Evolutionary conservation across 2,113 vertebrate genomes (phyloP), one percentile per base, ranked within the genome.

Genomic region (Piliocolobus tephrosceles): DNA sequence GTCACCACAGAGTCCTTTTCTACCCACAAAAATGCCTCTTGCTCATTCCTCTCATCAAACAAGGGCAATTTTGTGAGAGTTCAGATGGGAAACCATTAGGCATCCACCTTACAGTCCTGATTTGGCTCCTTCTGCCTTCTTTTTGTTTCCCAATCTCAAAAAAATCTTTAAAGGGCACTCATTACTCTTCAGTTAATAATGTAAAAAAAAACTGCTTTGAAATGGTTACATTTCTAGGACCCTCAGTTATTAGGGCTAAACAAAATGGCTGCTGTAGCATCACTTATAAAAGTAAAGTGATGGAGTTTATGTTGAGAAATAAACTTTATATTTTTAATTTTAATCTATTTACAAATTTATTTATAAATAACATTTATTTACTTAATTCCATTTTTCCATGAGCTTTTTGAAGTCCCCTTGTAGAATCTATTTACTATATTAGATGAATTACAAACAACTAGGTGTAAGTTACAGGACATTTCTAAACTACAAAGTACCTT

Each of bases 391-490:
- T 7, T 68, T 68, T 68, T 68, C 66, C 66, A 68, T 35, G 32
- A 68, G 32, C 66, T 68, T 68, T 68, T n/a, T 68, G 32, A 68
- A 68, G 32, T 68, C 14, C 16, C 66, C 16, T n/a, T n/a, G 66
- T 68, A n/a, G 47, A 57, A 94, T 50, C 61, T 91, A 81, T 32
- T 76, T 80, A 79, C 2, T n/a, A 14, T 76, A 86, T 76, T 43
- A 92, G 25, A 94, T 87, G 3, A 97, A 89, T 86, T 82, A 92
- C 17, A 75, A 81, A 93, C 23, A 86, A 90, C 6, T 70, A 86
- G 35, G 20, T 9, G 70, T 81, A 93, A 87, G 75, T 87, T 43
- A 90, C 2, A 75, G 32, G 25, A 68, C 52, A 88, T 50, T 88
- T 90, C 81, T 87, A 38, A 87, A 84, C 75, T 90, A 94, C 11